These are phyloP conservation scores for Diadema setosum DNA, from an alignment of 35 echinoderm and acorn worm genomes.

Conservation along the genomic window DNA sequence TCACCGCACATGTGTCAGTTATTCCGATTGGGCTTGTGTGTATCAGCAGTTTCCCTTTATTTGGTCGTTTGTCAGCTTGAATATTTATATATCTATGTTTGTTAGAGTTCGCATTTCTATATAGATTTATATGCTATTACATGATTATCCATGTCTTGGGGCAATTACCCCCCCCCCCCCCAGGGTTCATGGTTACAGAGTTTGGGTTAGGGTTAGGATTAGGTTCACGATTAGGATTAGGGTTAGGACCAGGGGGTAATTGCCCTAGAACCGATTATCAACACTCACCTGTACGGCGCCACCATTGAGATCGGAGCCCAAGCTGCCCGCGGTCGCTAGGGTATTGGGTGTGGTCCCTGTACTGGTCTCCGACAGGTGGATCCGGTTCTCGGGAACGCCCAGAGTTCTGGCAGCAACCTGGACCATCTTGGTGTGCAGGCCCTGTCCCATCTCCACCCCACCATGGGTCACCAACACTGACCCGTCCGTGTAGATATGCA, in stretches of 20 bases:
- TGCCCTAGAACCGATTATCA: background rate
- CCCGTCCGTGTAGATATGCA: slow-evolving; percentile 42
- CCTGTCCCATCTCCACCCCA: slow-evolving; percentile 58
- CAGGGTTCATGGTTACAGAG: background rate
- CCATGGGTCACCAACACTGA: slow-evolving; percentile 32
- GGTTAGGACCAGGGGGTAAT: background rate
- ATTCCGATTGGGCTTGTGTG: too few relatives aligned
- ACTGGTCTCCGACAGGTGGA: background rate
- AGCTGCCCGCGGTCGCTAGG: background rate
- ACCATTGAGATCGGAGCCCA: slow-evolving; percentile 29
- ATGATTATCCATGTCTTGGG: background rate
- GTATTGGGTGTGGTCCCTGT: background rate
- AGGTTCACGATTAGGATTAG: background rate
- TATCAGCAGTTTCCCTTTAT: too few relatives aligned
- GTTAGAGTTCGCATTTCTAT: background rate
- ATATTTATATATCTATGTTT: too few relatives aligned
- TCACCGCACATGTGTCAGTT: too few relatives aligned
- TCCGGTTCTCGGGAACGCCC: background rate
- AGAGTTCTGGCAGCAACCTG: slow-evolving; percentile 38
- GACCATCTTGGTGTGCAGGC: slow-evolving; percentile 50
- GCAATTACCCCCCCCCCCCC: background rate
- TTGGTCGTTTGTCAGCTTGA: too few relatives aligned
- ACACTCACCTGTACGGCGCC: slow-evolving; percentile 38
- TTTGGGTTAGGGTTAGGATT: background rate
- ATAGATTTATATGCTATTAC: background rate